Evolutionary conservation across 2,797 vertebrate species (phyloP), one percentile per base, ranked within the genome.

Genomic region (Myotis myotis): DNA sequence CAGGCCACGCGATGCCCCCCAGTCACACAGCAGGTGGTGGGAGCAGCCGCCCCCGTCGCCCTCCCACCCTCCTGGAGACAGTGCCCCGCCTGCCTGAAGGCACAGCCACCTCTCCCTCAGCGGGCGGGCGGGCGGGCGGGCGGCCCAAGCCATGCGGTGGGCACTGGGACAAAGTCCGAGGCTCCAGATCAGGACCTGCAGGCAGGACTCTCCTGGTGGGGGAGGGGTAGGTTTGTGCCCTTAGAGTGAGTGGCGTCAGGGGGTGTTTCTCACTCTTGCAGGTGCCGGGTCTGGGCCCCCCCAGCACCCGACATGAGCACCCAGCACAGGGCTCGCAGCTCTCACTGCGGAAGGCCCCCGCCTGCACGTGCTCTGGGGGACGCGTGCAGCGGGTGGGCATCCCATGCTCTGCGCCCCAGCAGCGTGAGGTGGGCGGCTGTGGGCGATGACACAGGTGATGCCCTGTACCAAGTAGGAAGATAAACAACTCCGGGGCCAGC

Each of bases 361-460:
- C 17, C 17, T 0, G 3, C 5, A 0, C 36, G 3, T 4, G 16
- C 55, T 49, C 25, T 36, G 75, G 16, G 70, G 51, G n/a, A 41
- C 0, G 1, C 28, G 16, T 47, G 30, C 23, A 11, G 38, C 2
- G 20, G 49, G 51, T 13, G n/a, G 49, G 36, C 2, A 0, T 15
- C 28, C 51, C 53, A 11, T 80, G 25, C 36, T 66, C 23, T 0
- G 1, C 7, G 33, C 28, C 30, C 30, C 25, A 44, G 70, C 36
- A 2, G 68, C 3, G 38, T 38, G 1, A 3, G 71, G 80, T 49
- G 71, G 71, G 62, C 41, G 68, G 68, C 82, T 57, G 20, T 78
- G 68, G 75, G 90, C 13, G 0, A 88, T 47, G 71, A 7, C 22
- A 1, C 15, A 8, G 72, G 72, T 47, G 23, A 20, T 12, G 41